Base-by-base conservation (phyloP, 2,797 vertebrate genomes). In the Microhierax caerulescens region DNA sequence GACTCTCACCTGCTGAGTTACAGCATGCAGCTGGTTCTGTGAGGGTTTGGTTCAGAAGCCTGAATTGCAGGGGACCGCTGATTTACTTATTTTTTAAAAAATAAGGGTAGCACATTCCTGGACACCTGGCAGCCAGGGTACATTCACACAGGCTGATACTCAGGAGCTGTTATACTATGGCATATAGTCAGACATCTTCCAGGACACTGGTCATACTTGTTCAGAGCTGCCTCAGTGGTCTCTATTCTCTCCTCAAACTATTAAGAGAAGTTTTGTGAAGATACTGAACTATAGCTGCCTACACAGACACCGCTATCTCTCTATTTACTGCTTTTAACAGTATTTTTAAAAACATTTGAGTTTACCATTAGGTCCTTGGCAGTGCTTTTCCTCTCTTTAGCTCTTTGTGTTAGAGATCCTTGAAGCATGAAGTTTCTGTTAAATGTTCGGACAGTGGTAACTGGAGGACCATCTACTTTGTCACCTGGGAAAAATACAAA, bases 361-460 rank as follows among this genome's bases (percentile, higher is more conserved):
- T 64, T 98, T 98, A 98, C 98, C 98, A 93, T 95, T 91, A 96
- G 82, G 65, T 97, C 98, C 97, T 97, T 95, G 92, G 97, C 83
- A 96, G 94, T 85, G 83, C 88, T 97, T 79, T 97, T 97, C 59
- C 95, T 97, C 85, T 98, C 98, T 67, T 95, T 95, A 88, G 93
- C 83, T 87, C 97, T 98, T 92, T 95, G 97, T 36, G 97, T 94
- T 36, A 97, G 96, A 94, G 98, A 97, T 96, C 97, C 98, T 97
- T 98, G 98, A 75, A 98, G 97, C 88, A 98, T 91, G 87, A 98
- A 98, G 93, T 98, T 98, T 94, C 87, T 98, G 95, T 98, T 98
- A 85, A 98, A 98, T 0, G 98, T 97, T 93, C 96, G 97, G 41
- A 96, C 70, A 81, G 97, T 74, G 53, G 91, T 90, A 80, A 97